phyloP scores from a whole-genome alignment of 2,888 invertebrate species.

The Drosophila conformis region DNA sequence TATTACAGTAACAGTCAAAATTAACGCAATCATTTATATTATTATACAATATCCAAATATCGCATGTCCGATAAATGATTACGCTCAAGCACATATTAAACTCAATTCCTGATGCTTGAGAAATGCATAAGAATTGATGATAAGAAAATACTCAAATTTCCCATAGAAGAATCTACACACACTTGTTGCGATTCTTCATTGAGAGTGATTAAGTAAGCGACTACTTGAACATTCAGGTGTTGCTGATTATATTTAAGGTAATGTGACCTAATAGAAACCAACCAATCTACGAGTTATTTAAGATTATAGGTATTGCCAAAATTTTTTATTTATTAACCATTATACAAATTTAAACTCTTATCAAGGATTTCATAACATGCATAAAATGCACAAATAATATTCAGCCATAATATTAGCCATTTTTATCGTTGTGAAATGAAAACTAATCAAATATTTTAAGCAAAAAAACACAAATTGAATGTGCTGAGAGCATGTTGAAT shows the following conservation, averaged over 20 bases:
- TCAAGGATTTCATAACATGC: background rate
- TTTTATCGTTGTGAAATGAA: background rate
- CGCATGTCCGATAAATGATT: slow-evolving; percentile 7
- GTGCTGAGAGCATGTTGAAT: slow-evolving; percentile 5
- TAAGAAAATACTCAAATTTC: slow-evolving; percentile 12
- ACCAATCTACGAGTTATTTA: background rate
- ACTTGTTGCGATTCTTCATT: background rate
- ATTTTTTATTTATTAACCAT: background rate
- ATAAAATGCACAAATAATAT: background rate
- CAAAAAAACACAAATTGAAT: background rate
- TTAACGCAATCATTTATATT: background rate
- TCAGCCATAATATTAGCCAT: background rate
- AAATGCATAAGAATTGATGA: slow-evolving; percentile 9
- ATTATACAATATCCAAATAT: slow-evolving; percentile 4
- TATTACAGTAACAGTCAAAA: slow-evolving; percentile 9
- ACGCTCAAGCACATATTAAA: background rate
- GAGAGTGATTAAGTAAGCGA: background rate
- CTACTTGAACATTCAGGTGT: background rate
- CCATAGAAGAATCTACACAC: background rate
- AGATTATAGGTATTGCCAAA: background rate
- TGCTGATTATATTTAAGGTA: background rate
- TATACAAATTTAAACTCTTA: background rate
- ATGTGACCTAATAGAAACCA: background rate
- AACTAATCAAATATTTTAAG: background rate
- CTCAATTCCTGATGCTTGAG: background rate